Evolutionary conservation across 1,140 invertebrate genomes (phyloP), one percentile per base, ranked within the genome.

Genomic region (Pararge aegeria): DNA sequence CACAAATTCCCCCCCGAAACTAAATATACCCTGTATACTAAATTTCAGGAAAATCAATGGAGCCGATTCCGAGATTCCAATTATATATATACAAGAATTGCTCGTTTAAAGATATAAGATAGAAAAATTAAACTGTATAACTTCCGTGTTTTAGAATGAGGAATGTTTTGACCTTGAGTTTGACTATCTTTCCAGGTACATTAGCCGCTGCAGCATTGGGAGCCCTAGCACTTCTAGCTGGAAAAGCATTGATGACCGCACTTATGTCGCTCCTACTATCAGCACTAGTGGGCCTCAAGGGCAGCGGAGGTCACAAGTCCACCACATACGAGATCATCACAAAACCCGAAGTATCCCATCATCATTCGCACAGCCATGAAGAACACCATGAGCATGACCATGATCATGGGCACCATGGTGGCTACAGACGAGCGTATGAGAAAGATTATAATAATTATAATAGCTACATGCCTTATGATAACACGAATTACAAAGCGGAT

Each of bases 311-410:
- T 37, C 92, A 93, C 13, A 92, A 93, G 61, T 93, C 93, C 16
- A 95, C 94, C 0, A 95, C 95, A 0, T 96, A 96, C 75, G 95
- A 96, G 83, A 95, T 96, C 66, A 93, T 96, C 54, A 93, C 94
- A 56, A 96, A 96, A 64, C 95, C 95, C 0, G 92, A 95, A 12
- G 94, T 95, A 60, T 92, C 93, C 0, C 93, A 93, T 57, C 91
- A 93, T 1, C 94, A 95, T 66, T 92, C 93, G 1, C 94, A 95
- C 66, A 91, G 90, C 37, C 91, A 92, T 66, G 94, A 94, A 68
- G 93, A 95, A 30, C 84, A 85, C 16, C 87, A 89, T 21, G 85
- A 89, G 27, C 83, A 89, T 18, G 85, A 89, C 21, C 83, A 90
- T 54, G 80, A 87, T 4, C 89, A 90, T 56, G 85, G 86, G 0